These are phyloP conservation scores for Pedionomus torquatus DNA, from an alignment of 2,113 vertebrate species.

Conservation along the genomic window DNA sequence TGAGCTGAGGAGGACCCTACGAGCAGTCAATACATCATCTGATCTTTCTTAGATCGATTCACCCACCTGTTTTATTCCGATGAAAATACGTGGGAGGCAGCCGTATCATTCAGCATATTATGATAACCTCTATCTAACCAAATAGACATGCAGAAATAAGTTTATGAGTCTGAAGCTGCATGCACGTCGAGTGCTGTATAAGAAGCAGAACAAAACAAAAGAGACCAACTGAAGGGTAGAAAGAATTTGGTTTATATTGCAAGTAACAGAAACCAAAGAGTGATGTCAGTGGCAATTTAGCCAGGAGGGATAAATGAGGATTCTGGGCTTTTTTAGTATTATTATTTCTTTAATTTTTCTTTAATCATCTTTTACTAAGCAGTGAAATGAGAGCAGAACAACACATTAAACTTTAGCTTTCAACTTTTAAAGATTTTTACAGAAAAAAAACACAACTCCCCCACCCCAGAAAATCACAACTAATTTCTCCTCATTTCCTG, in stretches of 20 bases:
- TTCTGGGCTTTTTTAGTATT: not conserved
- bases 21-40: not conserved
- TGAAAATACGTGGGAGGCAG: accelerated
- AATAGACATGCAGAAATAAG: accelerated
- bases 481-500: not conserved
- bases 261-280: not conserved
- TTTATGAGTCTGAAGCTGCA: not conserved
- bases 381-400: not conserved
- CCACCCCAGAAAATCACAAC: not conserved
- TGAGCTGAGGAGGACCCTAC: not conserved
- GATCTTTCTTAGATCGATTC: not conserved
- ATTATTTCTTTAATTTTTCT: not conserved
- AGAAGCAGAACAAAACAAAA: not conserved
- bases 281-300: not conserved
- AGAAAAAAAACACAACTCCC: not conserved
- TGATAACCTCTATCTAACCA: not conserved
- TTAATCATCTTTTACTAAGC: not conserved
- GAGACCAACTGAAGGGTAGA: not conserved
- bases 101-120: not conserved
- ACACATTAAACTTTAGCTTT: not conserved
- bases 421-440: not conserved
- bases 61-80: not conserved
- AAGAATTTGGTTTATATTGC: not conserved
- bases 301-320: not conserved
- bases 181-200: not conserved